A percentile compares a stretch with the other conserved stretches of the same genome.
These are phyloP conservation scores for Budorcas taxicolor DNA, from an alignment of 2,113 vertebrate genomes.

Conservation along the genomic window DNA sequence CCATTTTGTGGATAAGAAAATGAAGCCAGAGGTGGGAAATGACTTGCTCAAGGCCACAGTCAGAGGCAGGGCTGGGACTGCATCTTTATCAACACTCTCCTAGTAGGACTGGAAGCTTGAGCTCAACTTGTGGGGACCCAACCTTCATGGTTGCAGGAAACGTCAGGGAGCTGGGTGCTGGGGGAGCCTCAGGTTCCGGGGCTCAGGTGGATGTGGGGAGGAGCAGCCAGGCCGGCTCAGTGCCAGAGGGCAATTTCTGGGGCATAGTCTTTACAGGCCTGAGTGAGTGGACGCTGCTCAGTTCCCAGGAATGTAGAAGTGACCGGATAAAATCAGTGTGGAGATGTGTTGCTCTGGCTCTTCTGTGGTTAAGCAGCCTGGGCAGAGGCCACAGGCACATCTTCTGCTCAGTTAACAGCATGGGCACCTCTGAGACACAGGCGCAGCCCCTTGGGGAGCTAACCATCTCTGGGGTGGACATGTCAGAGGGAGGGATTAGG, in stretches of 20 bases:
- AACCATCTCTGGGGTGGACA: not conserved
- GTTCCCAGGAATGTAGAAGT: not conserved
- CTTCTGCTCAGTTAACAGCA: not conserved
- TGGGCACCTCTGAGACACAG: not conserved
- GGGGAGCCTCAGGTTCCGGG: not conserved
- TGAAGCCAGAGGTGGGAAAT: not conserved
- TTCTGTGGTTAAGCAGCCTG: not conserved
- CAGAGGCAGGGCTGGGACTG: not conserved
- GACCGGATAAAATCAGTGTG: not conserved
- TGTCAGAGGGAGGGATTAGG: not conserved
- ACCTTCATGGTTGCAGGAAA: not conserved
- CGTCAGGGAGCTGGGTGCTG: not conserved
- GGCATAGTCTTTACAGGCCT: rapidly evolving
- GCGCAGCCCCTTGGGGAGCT: not conserved
- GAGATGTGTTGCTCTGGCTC: not conserved
- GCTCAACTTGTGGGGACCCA: not conserved
- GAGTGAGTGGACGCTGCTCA: not conserved
- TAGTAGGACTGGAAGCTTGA: not conserved
- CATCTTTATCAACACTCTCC: not conserved
- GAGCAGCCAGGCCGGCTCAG: not conserved
- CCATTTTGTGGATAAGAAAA: not conserved
- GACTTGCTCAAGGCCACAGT: not conserved
- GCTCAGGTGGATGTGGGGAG: not conserved
- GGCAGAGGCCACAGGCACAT: not conserved
- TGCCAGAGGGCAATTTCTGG: not conserved